Conservation (phyloP, 2,888 invertebrate genomes). For the Agrochola litura region DNA sequence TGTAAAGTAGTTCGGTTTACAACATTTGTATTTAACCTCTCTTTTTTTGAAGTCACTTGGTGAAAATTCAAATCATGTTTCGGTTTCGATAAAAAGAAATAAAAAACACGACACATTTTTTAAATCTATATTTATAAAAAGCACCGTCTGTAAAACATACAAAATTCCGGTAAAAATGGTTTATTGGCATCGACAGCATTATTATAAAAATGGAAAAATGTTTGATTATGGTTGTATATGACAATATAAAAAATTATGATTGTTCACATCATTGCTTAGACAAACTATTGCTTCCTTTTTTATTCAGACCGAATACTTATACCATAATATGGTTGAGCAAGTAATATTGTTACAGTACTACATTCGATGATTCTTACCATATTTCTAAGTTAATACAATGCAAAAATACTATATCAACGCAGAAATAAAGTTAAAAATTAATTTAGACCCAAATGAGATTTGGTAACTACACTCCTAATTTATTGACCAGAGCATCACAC, state of each 20-base stretch:
- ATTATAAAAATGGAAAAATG: conserved; percentile 86
- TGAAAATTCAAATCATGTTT: not conserved
- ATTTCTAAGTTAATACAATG: conserved; percentile 73
- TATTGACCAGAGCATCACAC: conserved; percentile 75
- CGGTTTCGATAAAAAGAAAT: not conserved
- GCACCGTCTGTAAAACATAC: conserved; percentile 90
- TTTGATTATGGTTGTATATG: conserved; percentile 79
- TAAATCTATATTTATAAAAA: conserved; percentile 88
- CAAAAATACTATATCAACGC: conserved; percentile 70
- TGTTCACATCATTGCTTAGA: conserved; percentile 71
- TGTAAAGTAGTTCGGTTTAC: not conserved
- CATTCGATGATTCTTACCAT: conserved; percentile 74
- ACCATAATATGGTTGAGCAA: conserved; percentile 84
- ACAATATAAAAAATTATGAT: conserved; percentile 83
- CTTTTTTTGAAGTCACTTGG: not conserved
- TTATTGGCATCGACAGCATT: conserved; percentile 86
- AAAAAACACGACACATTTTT: conserved; percentile 66
- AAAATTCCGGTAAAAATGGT: conserved; percentile 86
- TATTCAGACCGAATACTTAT: conserved; percentile 70
- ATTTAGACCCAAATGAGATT: conserved; percentile 75
- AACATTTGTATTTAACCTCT: not conserved
- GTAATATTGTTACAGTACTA: conserved; percentile 76
- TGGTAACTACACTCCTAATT: conserved; percentile 82
- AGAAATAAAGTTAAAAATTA: conserved; percentile 68
- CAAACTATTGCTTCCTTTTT: conserved; percentile 72